These are phyloP conservation scores for Channa maculata DNA, from an alignment of 2,113 vertebrate species.

Conservation along the genomic window DNA sequence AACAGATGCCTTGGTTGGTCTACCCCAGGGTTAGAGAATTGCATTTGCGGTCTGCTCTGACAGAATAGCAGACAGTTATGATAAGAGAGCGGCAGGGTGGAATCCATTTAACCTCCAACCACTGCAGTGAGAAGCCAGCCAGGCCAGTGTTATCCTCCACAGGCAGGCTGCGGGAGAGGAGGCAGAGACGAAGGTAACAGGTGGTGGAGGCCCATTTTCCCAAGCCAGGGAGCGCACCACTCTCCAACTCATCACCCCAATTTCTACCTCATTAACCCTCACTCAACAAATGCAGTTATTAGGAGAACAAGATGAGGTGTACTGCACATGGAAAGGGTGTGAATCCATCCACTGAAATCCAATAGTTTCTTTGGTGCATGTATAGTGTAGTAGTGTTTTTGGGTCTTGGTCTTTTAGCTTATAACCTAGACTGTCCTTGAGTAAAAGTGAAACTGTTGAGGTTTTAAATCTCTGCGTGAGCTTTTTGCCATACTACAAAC, in stretches of 20 bases:
- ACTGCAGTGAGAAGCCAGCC: constrained; percentile 42
- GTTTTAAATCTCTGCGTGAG: no score
- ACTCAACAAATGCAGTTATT: constrained; percentile 20
- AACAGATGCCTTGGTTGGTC: constrained; percentile 71
- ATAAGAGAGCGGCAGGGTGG: constrained; percentile 73
- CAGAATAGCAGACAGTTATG: constrained; percentile 76
- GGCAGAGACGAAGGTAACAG: constrained; percentile 31
- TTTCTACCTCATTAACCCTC: constrained; percentile 70
- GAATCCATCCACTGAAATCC: constrained; percentile 4
- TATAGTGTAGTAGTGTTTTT: not conserved
- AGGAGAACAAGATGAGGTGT: not conserved
- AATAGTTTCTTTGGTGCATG: not conserved
- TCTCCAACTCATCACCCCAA: constrained; percentile 46
- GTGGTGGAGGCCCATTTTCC: constrained; percentile 55
- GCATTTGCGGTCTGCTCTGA: constrained; percentile 73
- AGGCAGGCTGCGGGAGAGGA: constrained; percentile 28
- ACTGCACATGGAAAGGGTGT: constrained; percentile 6
- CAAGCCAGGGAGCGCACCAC: constrained; percentile 25
- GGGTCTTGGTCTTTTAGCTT: not conserved
- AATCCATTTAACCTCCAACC: constrained; percentile 77
- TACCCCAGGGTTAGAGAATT: constrained; percentile 70
- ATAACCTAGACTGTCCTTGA: no score
- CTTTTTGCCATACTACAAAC: no score
- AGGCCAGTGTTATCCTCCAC: constrained; percentile 48
- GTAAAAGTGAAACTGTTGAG: no score